Evolutionary conservation across 2,113 vertebrate species (phyloP).

Genomic region (Ploceus nigricollis): DNA sequence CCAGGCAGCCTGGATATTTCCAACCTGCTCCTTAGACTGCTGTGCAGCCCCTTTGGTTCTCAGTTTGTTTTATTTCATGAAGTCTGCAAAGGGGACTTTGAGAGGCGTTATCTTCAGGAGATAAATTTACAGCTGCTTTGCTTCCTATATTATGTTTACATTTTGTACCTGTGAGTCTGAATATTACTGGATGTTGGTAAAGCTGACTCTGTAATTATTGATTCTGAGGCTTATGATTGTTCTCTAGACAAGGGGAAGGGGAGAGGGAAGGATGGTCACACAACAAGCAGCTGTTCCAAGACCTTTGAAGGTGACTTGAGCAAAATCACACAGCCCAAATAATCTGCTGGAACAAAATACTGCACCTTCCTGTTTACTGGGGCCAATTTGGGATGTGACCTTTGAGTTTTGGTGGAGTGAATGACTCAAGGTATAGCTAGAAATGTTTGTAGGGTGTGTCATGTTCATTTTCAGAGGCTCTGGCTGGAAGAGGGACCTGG

Average conservation of each 20-base stretch:
- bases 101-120: background rate
- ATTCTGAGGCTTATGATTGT: conserved; percentile 24
- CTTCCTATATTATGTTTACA: conserved; percentile 40
- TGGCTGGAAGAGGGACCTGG: background rate
- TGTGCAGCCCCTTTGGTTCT: background rate
- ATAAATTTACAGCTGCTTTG: conserved; percentile 31
- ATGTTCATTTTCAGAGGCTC: background rate
- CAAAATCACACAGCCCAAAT: background rate
- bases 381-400: background rate
- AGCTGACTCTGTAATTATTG: conserved; percentile 40
- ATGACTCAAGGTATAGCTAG: background rate
- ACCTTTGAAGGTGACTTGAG: background rate
- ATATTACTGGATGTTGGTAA: conserved; percentile 32
- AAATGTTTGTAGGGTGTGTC: background rate
- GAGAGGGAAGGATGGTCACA: background rate
- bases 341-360: background rate
- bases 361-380: background rate
- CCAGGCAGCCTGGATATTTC: background rate
- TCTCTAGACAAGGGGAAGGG: background rate
- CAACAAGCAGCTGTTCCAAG: background rate
- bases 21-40: background rate
- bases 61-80: background rate
- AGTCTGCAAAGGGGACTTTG: conserved; percentile 30
- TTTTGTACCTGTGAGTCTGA: background rate
- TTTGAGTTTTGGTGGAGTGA: background rate